These are phyloP conservation scores for Podotricha telesiphe DNA, from an alignment of 2,888 invertebrate species.

Conservation along the genomic window DNA sequence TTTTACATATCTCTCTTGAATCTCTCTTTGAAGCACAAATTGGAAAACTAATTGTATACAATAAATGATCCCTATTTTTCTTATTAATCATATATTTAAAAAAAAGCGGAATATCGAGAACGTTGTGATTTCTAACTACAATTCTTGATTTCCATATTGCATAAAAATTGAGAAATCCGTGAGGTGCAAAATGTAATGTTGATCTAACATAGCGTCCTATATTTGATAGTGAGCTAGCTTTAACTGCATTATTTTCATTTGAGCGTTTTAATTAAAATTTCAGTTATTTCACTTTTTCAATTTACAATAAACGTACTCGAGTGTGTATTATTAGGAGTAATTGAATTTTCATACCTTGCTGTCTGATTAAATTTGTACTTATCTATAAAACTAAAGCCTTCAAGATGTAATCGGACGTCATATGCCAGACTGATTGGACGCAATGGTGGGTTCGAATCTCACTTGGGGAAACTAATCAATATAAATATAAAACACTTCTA, in stretches of 20 bases:
- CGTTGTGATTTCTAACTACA: too few species aligned
- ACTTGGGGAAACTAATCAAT: background rate
- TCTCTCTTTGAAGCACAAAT: too few species aligned
- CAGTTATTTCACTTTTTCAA: conserved; percentile 22
- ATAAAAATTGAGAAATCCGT: too few species aligned
- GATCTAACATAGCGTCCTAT: background rate
- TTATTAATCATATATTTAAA: too few species aligned
- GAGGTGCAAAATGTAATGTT: too few species aligned
- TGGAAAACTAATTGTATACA: too few species aligned
- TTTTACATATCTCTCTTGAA: too few species aligned
- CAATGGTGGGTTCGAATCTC: background rate
- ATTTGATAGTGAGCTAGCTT: background rate
- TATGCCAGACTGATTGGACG: background rate
- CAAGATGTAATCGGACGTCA: background rate
- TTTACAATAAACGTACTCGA: conserved; percentile 4
- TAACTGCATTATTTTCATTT: conserved; percentile 29
- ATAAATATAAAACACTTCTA: too few species aligned
- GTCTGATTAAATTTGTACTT: background rate
- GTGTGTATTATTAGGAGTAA: conserved; percentile 22
- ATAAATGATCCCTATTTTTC: too few species aligned
- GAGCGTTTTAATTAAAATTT: conserved; percentile 30
- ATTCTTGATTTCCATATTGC: too few species aligned
- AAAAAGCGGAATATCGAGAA: too few species aligned
- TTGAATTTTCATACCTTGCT: conserved; percentile 2
- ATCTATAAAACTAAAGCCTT: background rate